Conservation (phyloP, 2,113 vertebrate genomes). For the Chloropsis hardwickii region DNA sequence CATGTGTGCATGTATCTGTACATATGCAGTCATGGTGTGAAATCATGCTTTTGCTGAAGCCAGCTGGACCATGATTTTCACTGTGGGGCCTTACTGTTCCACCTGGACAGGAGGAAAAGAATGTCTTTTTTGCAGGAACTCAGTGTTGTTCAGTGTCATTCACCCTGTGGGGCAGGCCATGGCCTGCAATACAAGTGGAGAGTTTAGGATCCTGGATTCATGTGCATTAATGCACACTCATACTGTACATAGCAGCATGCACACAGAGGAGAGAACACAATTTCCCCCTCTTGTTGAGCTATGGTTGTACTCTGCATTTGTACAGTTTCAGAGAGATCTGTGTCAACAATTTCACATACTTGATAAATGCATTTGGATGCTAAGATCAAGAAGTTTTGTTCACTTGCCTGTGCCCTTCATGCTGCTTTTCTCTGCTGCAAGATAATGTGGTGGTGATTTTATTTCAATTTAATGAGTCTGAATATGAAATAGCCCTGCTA, state of each 20-base stretch:
- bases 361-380: slow-evolving; percentile 55
- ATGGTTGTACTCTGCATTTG: slow-evolving; percentile 60
- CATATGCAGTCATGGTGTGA: not conserved
- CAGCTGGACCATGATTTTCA: not conserved
- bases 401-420: slow-evolving; percentile 28
- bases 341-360: slow-evolving; percentile 43
- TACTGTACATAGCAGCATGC: slow-evolving; percentile 20
- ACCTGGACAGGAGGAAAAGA: slow-evolving; percentile 15
- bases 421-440: slow-evolving; percentile 19
- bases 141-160: not conserved
- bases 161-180: not conserved
- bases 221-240: not conserved
- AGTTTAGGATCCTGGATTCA: not conserved
- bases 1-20: not conserved
- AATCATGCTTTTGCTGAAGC: not conserved
- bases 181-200: not conserved
- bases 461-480: not conserved
- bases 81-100: slow-evolving; percentile 32
- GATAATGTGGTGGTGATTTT: slow-evolving; percentile 22
- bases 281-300: slow-evolving; percentile 55
- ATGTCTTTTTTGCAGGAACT: slow-evolving; percentile 17
- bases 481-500: slow-evolving; percentile 18
- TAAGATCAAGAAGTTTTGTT: slow-evolving; percentile 49
- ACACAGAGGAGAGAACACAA: not conserved
- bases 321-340: slow-evolving; percentile 47